Evolutionary conservation across 2,888 invertebrate species (phyloP), one percentile per base, ranked within the genome.

Genomic region (Rotaria sp.): DNA sequence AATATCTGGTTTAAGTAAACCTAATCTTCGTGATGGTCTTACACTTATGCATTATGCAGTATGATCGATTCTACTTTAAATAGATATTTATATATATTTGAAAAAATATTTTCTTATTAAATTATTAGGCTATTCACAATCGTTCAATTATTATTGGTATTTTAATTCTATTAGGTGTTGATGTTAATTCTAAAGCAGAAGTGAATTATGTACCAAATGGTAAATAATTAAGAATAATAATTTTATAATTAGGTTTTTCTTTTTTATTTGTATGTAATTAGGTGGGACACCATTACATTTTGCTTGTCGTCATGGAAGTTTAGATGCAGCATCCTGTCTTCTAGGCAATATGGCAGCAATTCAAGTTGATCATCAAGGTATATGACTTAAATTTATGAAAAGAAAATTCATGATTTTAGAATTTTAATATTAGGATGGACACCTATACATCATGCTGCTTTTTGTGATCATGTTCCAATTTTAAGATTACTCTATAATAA

Each of bases 391-490:
- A 30, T 24, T 38, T 50, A 11, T 45, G 18, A 50, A 50, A 18
- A 15, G 18, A 15, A 15, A 18, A 90, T 88, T 89, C 89, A 88
- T 90, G 90, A 84, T 90, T 90, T 84, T 88, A 89, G 84, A 86
- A 89, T 38, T 89, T 89, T 10, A 88, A 88, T 41, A 75, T 89
- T 90, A 86, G 91, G 91, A 84, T 91, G 91, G 91, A 89, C 90
- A 1, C 90, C 91, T 0, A 89, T 91, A 30, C 91, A 91, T 87
- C 89, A 90, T 85, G 91, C 91, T 11, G 90, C 91, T 0, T 91
- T 89, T 89, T 91, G 89, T 88, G 90, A 91, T 88, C 90, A 91
- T 87, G 89, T 89, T 75, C 88, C 89, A 8, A 88, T 91, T 84
- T 88, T 91, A 52, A 88, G 88, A 85, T 88, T 91, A 85, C 88